Evolutionary conservation across 2,113 vertebrate species (phyloP).

Genomic region (Rhodinocichla rosea): DNA sequence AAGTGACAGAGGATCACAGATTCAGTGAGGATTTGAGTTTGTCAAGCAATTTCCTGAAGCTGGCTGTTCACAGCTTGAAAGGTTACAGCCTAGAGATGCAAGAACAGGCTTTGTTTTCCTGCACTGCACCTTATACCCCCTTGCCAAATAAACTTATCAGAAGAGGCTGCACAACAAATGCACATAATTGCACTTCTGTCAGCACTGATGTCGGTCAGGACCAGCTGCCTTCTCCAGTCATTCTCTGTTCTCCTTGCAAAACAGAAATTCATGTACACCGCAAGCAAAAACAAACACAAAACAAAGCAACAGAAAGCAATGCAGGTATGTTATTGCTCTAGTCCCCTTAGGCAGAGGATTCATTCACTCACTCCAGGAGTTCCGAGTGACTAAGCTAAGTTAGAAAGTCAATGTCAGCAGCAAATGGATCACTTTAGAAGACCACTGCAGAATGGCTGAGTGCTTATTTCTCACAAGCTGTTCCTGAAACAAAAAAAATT

Average conservation of each 20-base stretch:
- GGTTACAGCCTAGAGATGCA: neutral
- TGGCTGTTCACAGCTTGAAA: neutral
- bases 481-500: neutral
- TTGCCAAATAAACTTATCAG: neutral
- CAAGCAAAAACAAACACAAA: neutral
- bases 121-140: neutral
- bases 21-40: neutral
- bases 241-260: neutral
- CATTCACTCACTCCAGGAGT: neutral
- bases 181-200: neutral
- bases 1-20: neutral
- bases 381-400: neutral
- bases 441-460: neutral
- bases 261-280: neutral
- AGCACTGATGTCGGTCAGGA: neutral
- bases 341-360: neutral
- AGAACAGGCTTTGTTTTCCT: neutral
- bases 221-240: neutral
- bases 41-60: neutral
- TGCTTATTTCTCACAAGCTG: neutral
- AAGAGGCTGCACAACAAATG: neutral
- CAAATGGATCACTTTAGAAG: neutral
- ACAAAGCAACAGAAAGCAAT: neutral
- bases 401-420: neutral
- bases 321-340: neutral